phyloP scores from a whole-genome alignment of 2,888 invertebrate genomes.

The Epirrhoe alternata region DNA sequence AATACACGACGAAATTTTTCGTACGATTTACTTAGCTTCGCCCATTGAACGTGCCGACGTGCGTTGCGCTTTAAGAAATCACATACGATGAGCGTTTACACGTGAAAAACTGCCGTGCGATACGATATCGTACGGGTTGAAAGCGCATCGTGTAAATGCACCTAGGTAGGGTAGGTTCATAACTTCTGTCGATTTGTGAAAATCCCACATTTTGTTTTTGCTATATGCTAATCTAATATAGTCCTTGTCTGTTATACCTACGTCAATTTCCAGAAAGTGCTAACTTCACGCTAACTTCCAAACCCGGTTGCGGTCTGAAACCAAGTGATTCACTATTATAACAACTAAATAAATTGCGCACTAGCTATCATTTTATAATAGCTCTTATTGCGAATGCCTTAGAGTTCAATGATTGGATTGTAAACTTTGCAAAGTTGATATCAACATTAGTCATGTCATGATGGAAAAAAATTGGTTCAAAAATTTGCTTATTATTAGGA shows the following conservation, averaged over 20 bases:
- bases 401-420: conserved; percentile 20
- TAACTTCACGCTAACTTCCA: conserved; percentile 12
- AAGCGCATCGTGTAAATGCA: too few species aligned
- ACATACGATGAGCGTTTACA: too few species aligned
- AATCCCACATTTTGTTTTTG: background rate
- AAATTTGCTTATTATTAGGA: background rate
- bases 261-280: conserved; percentile 14
- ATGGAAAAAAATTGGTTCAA: background rate
- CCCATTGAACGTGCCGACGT: too few species aligned
- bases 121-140: too few species aligned
- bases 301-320: conserved; percentile 54
- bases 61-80: too few species aligned
- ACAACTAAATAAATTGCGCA: conserved; percentile 46
- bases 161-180: too few species aligned
- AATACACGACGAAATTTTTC: too few species aligned
- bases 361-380: conserved; percentile 20
- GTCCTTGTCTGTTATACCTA: background rate
- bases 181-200: too few species aligned
- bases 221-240: background rate
- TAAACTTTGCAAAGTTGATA: conserved; percentile 8
- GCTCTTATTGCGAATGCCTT: conserved; percentile 17
- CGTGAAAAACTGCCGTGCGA: too few species aligned
- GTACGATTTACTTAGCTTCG: too few species aligned
- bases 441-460: conserved; percentile 30
- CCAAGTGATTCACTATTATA: conserved; percentile 63